Percentiles rank a stretch among this genome's conserved stretches.
Conservation (phyloP, 2,113 vertebrate species). For the Anolis carolinensis region DNA sequence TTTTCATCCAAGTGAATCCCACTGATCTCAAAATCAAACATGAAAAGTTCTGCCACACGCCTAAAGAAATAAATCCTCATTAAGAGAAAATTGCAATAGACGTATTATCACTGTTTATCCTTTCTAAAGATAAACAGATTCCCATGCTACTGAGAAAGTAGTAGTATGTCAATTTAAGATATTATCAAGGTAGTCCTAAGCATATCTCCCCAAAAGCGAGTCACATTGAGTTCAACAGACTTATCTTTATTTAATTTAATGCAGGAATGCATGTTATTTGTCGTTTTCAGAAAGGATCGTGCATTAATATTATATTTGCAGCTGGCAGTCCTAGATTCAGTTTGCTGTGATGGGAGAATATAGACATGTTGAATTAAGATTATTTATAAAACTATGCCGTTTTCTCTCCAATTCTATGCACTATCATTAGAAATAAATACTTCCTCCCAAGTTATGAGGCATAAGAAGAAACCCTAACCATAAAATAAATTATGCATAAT, state of each 20-base stretch:
- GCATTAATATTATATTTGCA: neutral
- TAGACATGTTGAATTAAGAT: neutral
- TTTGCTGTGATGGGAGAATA: neutral
- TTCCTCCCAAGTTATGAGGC: neutral
- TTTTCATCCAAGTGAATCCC: constrained; percentile 95
- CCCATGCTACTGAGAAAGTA: neutral
- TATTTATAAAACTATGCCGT: neutral
- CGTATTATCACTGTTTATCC: constrained; percentile 31
- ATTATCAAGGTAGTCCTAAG: neutral
- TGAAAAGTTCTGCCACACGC: constrained; percentile 94
- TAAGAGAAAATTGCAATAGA: constrained; percentile 58
- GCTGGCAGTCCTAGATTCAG: neutral
- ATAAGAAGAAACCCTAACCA: neutral
- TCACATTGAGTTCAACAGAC: neutral
- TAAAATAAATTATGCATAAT: neutral
- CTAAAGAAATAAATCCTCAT: constrained; percentile 73
- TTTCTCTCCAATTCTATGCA: too few relatives aligned
- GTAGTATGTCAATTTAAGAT: neutral
- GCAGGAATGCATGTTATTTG: neutral
- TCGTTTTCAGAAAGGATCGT: neutral
- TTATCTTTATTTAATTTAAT: neutral
- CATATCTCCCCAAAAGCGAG: neutral
- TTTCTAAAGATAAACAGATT: constrained; percentile 2
- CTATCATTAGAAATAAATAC: neutral
- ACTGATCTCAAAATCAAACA: constrained; percentile 99